Percentiles rank a stretch among this genome's conserved stretches.
phyloP scores from a whole-genome alignment of 2,113 vertebrate species.

The Empidonax alnorum region DNA sequence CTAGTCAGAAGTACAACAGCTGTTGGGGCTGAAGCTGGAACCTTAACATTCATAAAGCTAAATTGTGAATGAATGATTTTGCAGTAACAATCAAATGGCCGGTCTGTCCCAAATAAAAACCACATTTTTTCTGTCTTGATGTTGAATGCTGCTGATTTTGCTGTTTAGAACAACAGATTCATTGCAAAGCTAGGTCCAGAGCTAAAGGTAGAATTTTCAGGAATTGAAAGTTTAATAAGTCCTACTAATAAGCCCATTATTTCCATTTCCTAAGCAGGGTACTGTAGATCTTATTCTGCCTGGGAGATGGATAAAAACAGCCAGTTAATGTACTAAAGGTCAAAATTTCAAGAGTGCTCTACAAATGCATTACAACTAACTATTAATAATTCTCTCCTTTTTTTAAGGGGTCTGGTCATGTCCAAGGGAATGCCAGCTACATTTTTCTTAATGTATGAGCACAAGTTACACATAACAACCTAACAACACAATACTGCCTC shows the following conservation, averaged over 20 bases:
- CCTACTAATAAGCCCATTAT: conserved; percentile 46
- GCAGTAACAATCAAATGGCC: neutral
- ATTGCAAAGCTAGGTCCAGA: neutral
- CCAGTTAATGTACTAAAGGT: conserved; percentile 74
- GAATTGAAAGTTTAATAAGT: conserved; percentile 44
- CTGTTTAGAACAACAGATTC: neutral
- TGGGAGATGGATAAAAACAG: conserved; percentile 68
- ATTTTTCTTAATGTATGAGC: conserved; percentile 88
- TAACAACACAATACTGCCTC: conserved; percentile 88
- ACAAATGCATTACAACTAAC: conserved; percentile 72
- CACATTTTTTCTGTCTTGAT: neutral
- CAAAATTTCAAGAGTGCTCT: conserved; percentile 73
- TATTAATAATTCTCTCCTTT: conserved; percentile 77
- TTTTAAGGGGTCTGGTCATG: conserved; percentile 80
- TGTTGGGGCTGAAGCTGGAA: accelerated
- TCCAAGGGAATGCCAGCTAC: conserved; percentile 83
- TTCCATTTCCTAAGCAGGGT: conserved; percentile 51
- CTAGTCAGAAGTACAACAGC: neutral
- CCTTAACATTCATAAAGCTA: neutral
- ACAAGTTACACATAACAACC: conserved; percentile 88
- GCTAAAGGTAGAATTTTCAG: conserved; percentile 27
- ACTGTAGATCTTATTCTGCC: conserved; percentile 31
- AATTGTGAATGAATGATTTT: neutral
- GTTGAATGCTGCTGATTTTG: neutral
- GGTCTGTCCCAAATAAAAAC: neutral